A percentile compares a stretch with the other conserved stretches of the same genome.
Evolutionary conservation across 2,888 invertebrate species (phyloP).

Genomic region (Cheilosia urbana): DNA sequence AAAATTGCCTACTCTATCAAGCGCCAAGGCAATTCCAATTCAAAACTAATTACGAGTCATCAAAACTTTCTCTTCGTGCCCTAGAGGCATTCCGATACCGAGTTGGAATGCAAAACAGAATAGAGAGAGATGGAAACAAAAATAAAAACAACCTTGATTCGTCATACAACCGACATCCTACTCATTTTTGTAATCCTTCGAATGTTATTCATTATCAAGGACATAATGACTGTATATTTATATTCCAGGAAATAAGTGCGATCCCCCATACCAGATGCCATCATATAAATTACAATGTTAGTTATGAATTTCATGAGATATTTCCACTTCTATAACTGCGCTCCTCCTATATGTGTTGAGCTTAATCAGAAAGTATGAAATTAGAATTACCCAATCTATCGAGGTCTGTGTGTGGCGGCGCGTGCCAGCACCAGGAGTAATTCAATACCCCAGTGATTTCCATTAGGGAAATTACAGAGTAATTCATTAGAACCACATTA

Average conservation of each 20-base stretch:
- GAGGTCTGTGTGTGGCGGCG: not conserved
- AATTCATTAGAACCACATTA: conserved; percentile 41
- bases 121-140: too few relatives aligned
- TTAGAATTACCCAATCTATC: conserved; percentile 47
- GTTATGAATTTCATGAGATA: conserved; percentile 63
- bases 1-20: conserved; percentile 18
- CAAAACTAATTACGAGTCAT: conserved; percentile 52
- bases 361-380: conserved; percentile 68
- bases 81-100: too few relatives aligned
- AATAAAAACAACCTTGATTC: not conserved
- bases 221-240: not conserved
- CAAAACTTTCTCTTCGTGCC: conserved; percentile 50
- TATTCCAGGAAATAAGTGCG: not conserved
- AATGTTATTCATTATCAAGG: not conserved
- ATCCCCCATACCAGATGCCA: conserved; percentile 11
- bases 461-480: conserved; percentile 25
- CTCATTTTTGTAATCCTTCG: not conserved
- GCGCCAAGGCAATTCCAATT: conserved; percentile 37
- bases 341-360: conserved; percentile 3
- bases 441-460: conserved; percentile 12
- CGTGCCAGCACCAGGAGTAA: not conserved
- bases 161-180: not conserved
- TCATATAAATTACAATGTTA: conserved; percentile 66
- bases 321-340: not conserved
- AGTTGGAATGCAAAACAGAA: not conserved